Evolutionary conservation across 2,113 vertebrate genomes (phyloP).

Genomic region (Cricetomys ansorgei): DNA sequence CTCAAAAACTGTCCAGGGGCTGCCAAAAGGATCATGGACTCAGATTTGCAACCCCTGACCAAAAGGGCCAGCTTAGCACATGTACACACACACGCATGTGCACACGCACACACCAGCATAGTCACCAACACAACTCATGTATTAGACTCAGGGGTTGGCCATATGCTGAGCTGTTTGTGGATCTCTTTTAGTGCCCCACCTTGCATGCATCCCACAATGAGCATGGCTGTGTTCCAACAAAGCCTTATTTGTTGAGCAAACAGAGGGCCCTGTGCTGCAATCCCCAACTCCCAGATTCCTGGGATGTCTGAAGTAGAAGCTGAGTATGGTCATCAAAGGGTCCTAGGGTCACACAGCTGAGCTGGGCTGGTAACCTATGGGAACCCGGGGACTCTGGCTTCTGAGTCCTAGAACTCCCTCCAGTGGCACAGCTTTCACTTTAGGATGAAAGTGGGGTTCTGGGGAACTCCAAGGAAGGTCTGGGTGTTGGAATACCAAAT

Average conservation of each 20-base stretch:
- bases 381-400: background rate
- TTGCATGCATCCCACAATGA: background rate
- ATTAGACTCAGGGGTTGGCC: background rate
- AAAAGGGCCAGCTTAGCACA: background rate
- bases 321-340: background rate
- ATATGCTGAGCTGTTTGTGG: background rate
- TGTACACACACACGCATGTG: background rate
- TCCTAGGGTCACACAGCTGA: background rate
- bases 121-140: background rate
- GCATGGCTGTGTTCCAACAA: constrained; percentile 43
- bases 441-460: background rate
- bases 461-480: background rate
- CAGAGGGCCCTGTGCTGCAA: background rate
- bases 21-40: background rate
- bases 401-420: background rate
- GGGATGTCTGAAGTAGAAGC: constrained; percentile 34
- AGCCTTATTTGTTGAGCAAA: constrained; percentile 59
- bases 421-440: background rate
- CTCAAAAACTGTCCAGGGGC: background rate
- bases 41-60: constrained; percentile 24
- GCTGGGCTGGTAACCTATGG: background rate
- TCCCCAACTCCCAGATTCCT: constrained; percentile 2
- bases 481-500: background rate
- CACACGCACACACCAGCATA: background rate
- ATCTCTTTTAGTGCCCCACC: background rate